Base-by-base conservation (phyloP, 2,888 invertebrate genomes). In the Eumerus sabulonum region DNA sequence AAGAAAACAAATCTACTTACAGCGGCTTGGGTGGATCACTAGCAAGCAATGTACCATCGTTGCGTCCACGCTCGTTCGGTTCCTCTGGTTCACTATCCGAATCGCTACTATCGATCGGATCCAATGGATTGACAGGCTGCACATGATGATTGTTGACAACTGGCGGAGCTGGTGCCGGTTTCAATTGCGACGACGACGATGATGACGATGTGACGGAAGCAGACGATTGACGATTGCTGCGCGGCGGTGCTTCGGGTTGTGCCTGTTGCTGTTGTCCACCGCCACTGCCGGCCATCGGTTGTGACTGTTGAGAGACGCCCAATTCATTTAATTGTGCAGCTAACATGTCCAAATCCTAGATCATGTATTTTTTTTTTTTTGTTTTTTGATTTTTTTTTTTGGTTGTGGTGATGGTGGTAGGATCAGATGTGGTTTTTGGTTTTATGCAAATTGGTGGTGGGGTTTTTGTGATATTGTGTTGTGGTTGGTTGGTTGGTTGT, bases 11-110 rank as follows among this genome's bases (percentile, higher is more conserved):
- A 59, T 54, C 51, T 84, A 93, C 95, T 94, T 90, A 96, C 97
- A 98, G 94, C 85, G 98, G 98, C 89, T 98, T 96, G 17, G 98
- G 97, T 66, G 98, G 98, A 90, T 98, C 98, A 85, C 98, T 98
- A 81, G 98, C 98, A 63, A 98, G 92, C 66, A 98, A 91, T 1
- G 98, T 98, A 81, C 98, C 98, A 89, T 98, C 98, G 85, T 97
- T 96, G 83, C 96, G 91, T 73, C 93, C 93, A 83, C 94, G 91
- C 70, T 95, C 94, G 83, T 93, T 93, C 84, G 94, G 94, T 85
- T 94, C 95, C 85, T 95, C 95, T 40, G 94, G 94, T 86, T 95
- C 95, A 13, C 94, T 94, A 86, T 96, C 96, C 81, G 93, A 94
- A 85, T 95, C 95, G 60, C 94, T 94, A 85, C 93, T 93, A 57